A percentile compares a stretch with the other conserved stretches of the same genome.
These are phyloP conservation scores for Ormia ochracea DNA, from an alignment of 2,888 invertebrate species.

Conservation along the genomic window DNA sequence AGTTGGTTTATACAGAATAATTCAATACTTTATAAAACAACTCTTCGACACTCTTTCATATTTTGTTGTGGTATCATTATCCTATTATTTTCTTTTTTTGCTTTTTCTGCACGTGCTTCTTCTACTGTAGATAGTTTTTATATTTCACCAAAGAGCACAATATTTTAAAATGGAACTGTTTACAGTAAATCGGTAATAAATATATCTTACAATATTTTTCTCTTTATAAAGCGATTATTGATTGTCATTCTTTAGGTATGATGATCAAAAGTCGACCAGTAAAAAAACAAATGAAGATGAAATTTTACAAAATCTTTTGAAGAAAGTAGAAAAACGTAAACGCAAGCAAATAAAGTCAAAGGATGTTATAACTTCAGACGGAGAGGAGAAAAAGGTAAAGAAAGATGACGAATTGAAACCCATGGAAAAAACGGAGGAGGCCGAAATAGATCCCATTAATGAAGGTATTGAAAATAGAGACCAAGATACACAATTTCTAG, in stretches of 20 bases:
- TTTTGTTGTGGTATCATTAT: background rate
- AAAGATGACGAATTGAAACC: slow-evolving; percentile 7
- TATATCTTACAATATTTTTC: background rate
- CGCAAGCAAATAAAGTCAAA: slow-evolving; percentile 69
- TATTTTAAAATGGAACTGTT: slow-evolving; percentile 82
- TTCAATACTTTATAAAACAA: background rate
- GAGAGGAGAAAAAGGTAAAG: slow-evolving; percentile 1
- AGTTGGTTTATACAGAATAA: background rate
- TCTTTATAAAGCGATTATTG: no score
- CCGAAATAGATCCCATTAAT: slow-evolving; percentile 27
- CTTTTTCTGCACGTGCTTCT: slow-evolving; percentile 27
- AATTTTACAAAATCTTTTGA: slow-evolving; percentile 80
- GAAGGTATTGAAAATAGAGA: slow-evolving; percentile 32
- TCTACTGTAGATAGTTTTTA: background rate
- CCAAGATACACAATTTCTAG: background rate
- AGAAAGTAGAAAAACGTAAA: slow-evolving; percentile 79
- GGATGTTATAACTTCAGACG: background rate
- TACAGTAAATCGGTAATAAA: slow-evolving; percentile 82
- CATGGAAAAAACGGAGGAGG: background rate
- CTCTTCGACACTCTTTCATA: background rate
- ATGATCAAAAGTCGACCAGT: slow-evolving; percentile 53
- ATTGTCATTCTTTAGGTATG: slow-evolving; percentile 56
- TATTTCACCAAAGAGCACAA: background rate
- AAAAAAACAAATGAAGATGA: slow-evolving; percentile 77
- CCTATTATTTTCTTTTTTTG: slow-evolving; percentile 1